Evolutionary conservation across 2,797 vertebrate species (phyloP), one percentile per base, ranked within the genome.

Genomic region (Alectoris magna): DNA sequence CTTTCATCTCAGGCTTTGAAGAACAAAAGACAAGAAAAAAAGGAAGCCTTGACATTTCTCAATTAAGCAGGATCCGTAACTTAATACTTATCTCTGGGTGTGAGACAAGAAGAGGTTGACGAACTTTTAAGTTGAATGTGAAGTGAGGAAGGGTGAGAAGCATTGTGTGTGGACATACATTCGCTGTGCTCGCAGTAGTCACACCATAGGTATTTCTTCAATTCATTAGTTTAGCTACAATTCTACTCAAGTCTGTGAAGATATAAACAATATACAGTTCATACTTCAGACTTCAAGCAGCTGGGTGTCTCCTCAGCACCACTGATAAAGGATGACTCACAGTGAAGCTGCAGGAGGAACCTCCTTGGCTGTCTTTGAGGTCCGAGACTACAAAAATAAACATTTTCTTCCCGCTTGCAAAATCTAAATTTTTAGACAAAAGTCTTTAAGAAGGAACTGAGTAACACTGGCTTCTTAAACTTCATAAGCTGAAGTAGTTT

Each of bases 151-250:
- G 46, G 19, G 77, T 78, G 39, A 53, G 55, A 23, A 86, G 23
- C 51, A 31, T 10, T 72, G 70, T 62, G 18, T 76, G 23, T 2
- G 60, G 81, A 80, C 34, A 71, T 64, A 80, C 34, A 71, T 64
- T 84, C 62, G 64, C 26, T 16, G 2, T 8, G 2, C n/a, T 78
- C 48, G 71, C 36, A 68, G 79, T 73, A 66, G 76, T 70, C 64
- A 93, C 85, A 84, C 64, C 84, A 90, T 73, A 88, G 44, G 19
- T 76, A 80, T 88, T 94, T 92, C 69, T 86, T 79, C 72, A 84
- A 79, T 82, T 93, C 43, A n/a, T 44, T 71, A 70, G 17, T 39
- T 93, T 75, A 85, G 60, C 76, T 87, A 80, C 46, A 83, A 34
- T 23, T 84, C n/a, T n/a, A 14, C 34, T 80, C 67, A 75, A 87